Evolutionary conservation across 1,140 invertebrate species (phyloP).

Genomic region (Parasteatoda tepidariorum): DNA sequence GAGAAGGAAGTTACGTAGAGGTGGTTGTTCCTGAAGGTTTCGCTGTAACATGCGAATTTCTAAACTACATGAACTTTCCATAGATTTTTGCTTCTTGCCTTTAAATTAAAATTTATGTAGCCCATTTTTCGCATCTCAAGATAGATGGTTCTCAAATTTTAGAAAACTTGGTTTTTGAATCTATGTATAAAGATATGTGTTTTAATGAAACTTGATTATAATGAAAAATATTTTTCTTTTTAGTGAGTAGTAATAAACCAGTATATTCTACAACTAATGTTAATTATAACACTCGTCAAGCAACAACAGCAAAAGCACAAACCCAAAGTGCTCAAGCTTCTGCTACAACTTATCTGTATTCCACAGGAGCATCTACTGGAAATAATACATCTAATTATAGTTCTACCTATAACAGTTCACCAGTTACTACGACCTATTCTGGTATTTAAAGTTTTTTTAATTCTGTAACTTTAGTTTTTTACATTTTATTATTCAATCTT

Average conservation of each 20-base stretch:
- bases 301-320: slow-evolving; percentile 37
- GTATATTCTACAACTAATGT: slow-evolving; percentile 60
- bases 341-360: slow-evolving; percentile 52
- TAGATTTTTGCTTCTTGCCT: no score
- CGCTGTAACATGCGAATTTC: no score
- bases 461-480: background rate
- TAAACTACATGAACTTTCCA: no score
- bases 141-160: no score
- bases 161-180: no score
- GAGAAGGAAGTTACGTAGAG: no score
- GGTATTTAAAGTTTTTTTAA: slow-evolving; percentile 21
- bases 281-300: slow-evolving; percentile 40
- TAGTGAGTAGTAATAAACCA: slow-evolving; percentile 53
- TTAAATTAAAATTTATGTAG: no score
- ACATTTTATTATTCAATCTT: no score
- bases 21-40: no score
- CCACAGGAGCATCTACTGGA: slow-evolving; percentile 50
- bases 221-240: slow-evolving; percentile 2
- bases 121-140: no score
- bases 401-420: slow-evolving; percentile 52
- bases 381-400: slow-evolving; percentile 36
- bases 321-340: slow-evolving; percentile 34
- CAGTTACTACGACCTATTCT: slow-evolving; percentile 54
- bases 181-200: no score
- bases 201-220: no score